Conservation (phyloP, 2,113 vertebrate genomes). For the Zootoca vivipara region DNA sequence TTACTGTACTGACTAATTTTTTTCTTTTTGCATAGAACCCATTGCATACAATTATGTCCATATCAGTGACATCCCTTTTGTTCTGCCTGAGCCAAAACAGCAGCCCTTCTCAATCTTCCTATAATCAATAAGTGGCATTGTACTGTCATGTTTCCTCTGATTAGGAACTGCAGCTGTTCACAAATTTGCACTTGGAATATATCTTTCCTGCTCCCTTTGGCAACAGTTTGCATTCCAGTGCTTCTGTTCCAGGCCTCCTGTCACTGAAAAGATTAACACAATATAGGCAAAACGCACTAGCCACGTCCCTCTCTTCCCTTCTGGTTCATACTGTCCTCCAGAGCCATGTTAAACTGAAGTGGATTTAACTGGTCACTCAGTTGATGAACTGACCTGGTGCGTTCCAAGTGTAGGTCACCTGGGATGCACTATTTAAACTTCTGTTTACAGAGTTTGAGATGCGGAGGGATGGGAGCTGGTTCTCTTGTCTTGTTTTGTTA, state of each 20-base stretch:
- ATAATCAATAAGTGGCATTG: slow-evolving; percentile 1
- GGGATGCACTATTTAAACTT: background rate
- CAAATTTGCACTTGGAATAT: background rate
- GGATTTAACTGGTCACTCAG: slow-evolving; percentile 45
- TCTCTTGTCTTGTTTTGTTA: background rate
- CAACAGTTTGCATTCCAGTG: background rate
- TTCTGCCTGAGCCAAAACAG: background rate
- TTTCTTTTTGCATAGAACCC: background rate
- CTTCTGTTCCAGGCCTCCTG: background rate
- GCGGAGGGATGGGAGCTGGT: background rate
- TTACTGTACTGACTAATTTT: background rate
- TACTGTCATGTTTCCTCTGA: background rate
- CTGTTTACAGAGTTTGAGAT: background rate
- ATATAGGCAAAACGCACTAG: background rate
- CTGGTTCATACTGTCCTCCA: background rate
- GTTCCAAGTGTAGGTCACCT: background rate
- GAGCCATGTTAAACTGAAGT: slow-evolving; percentile 9
- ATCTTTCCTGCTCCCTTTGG: background rate
- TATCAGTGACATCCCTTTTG: background rate
- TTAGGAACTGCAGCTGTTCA: slow-evolving; percentile 7
- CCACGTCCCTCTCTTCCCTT: background rate
- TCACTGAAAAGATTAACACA: background rate
- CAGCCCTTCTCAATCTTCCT: background rate
- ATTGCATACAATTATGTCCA: background rate
- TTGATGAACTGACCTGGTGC: slow-evolving; percentile 17